Conservation (phyloP, 1,140 invertebrate genomes). For the Aphaenogaster rudis region DNA sequence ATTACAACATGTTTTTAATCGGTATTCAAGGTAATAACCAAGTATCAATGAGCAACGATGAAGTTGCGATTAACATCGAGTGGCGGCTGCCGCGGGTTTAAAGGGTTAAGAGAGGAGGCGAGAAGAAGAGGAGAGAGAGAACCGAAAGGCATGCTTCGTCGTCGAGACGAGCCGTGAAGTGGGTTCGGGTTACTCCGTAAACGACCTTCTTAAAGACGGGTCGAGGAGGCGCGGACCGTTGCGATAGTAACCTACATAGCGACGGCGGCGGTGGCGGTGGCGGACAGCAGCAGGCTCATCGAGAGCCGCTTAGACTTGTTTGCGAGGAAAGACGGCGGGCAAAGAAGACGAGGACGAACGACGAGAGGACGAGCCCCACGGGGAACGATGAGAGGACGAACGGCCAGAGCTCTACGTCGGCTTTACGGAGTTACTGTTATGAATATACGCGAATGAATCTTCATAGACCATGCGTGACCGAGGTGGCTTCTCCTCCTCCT, state of each 20-base stretch:
- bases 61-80: background rate
- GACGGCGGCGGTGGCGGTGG: slow-evolving; percentile 8
- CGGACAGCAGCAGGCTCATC: slow-evolving; percentile 61
- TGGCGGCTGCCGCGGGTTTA: background rate
- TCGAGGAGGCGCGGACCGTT: slow-evolving; percentile 76
- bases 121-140: slow-evolving; percentile 12
- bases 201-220: slow-evolving; percentile 80
- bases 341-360: slow-evolving; percentile 52
- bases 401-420: background rate
- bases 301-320: slow-evolving; percentile 74
- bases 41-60: slow-evolving; percentile 20
- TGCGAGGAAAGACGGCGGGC: slow-evolving; percentile 66
- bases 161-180: slow-evolving; percentile 69
- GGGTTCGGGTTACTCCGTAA: slow-evolving; percentile 78
- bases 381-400: slow-evolving; percentile 22
- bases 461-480: slow-evolving; percentile 57
- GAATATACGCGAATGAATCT: slow-evolving; percentile 71
- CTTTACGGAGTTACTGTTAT: slow-evolving; percentile 71
- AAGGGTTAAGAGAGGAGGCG: slow-evolving; percentile 9
- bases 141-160: slow-evolving; percentile 26
- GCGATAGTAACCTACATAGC: slow-evolving; percentile 81
- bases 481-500: slow-evolving; percentile 13
- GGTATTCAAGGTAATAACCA: slow-evolving; percentile 15
- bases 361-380: background rate
- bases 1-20: background rate